Conservation (phyloP, 92 coral and sea anemone genomes). For the Hydrozoanthus gracilis region DNA sequence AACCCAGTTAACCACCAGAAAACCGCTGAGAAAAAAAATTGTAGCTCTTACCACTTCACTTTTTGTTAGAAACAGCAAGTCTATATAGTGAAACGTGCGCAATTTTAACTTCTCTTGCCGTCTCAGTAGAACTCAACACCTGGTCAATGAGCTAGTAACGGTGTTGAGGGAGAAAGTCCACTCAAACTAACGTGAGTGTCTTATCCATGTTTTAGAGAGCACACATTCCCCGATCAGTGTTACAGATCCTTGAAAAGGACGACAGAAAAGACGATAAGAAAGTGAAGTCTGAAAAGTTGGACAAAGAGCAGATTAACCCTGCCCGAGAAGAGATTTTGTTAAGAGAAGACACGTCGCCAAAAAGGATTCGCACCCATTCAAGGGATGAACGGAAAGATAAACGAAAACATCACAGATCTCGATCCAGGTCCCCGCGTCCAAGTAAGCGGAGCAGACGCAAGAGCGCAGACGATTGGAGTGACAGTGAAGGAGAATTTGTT, state of each 20-base stretch:
- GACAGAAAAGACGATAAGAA: slow-evolving; percentile 79
- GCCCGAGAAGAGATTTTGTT: slow-evolving; percentile 63
- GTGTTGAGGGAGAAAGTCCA: too few species aligned
- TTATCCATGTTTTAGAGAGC: slow-evolving; percentile 76
- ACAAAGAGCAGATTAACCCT: slow-evolving; percentile 84
- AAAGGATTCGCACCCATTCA: slow-evolving; percentile 67
- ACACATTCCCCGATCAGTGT: slow-evolving; percentile 91
- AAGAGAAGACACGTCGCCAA: slow-evolving; percentile 67
- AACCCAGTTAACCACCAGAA: too few species aligned
- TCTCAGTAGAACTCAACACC: too few species aligned
- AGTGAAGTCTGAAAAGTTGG: slow-evolving; percentile 72
- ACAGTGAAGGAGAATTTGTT: slow-evolving; percentile 58
- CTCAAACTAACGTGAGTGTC: too few species aligned
- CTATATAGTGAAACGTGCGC: too few species aligned
- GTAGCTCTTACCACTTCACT: too few species aligned
- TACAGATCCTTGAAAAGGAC: slow-evolving; percentile 93
- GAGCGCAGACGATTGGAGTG: slow-evolving; percentile 58
- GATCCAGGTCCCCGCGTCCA: slow-evolving; percentile 79
- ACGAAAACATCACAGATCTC: slow-evolving; percentile 75
- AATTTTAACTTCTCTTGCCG: too few species aligned
- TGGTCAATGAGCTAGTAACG: too few species aligned
- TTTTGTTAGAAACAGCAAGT: too few species aligned
- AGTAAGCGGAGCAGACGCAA: slow-evolving; percentile 66
- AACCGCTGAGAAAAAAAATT: too few species aligned
- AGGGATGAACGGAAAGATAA: slow-evolving; percentile 73